Evolutionary conservation across 2,797 vertebrate species (phyloP).

Genomic region (Novumbra hubbsi): DNA sequence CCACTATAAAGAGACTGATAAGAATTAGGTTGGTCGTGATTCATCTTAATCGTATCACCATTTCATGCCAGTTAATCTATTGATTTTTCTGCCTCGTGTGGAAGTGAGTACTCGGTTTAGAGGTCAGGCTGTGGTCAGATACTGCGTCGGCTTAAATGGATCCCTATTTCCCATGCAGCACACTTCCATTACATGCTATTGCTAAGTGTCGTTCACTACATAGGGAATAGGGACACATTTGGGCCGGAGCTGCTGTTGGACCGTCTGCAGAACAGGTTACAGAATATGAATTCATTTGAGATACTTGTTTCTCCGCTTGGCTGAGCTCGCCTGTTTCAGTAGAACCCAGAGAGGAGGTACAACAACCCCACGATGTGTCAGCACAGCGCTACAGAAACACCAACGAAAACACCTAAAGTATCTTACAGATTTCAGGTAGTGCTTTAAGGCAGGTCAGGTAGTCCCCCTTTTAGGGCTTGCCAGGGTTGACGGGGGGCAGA

Average conservation of each 20-base stretch:
- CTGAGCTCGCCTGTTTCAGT: conserved; percentile 47
- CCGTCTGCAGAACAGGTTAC: too few relatives aligned
- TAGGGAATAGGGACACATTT: too few relatives aligned
- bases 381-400: neutral
- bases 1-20: conserved; percentile 62
- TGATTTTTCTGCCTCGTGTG: conserved; percentile 50
- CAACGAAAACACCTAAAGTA: neutral
- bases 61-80: conserved; percentile 67
- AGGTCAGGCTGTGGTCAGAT: conserved; percentile 66
- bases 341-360: neutral
- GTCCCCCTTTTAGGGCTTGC: conserved; percentile 36
- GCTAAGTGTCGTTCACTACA: neutral
- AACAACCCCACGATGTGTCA: neutral
- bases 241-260: too few relatives aligned
- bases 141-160: neutral
- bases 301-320: too few relatives aligned
- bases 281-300: too few relatives aligned
- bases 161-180: neutral
- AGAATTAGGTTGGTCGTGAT: conserved; percentile 62
- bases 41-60: conserved; percentile 61
- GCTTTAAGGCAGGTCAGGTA: conserved; percentile 14
- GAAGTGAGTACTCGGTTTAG: conserved; percentile 47
- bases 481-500: conserved; percentile 27
- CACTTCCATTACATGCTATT: neutral
- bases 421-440: neutral